Base-by-base conservation (phyloP, 2,888 invertebrate genomes). In the Vanessa cardui region DNA sequence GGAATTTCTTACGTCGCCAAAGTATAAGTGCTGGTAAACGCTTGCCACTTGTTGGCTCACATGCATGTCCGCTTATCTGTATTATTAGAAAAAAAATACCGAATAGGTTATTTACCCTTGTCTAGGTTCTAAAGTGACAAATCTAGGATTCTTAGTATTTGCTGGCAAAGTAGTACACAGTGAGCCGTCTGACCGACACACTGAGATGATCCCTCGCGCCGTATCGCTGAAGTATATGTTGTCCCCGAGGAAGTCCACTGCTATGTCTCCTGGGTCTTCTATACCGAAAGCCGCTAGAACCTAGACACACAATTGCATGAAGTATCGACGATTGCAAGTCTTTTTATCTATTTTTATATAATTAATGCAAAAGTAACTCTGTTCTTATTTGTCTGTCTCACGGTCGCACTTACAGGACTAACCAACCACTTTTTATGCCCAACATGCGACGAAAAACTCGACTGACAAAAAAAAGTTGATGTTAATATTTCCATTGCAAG, bases 141-240 rank as follows among this genome's bases (percentile, higher is more conserved):
- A 96, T 72, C 95, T 93, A 0, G 97, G 96, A 66, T 95, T 92
- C 6, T 94, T 93, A 63, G 94, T 90, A 50, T 94, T 86, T 1
- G 94, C 94, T 20, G 95, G 87, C 31, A 97, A 81, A 0, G 95
- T 93, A 0, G 95, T 91, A 74, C 97, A 97, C 46, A 93, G 89
- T 6, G 89, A 80, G 0, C 96, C 97, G 76, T 96, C 94, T n/a
- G 90, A 90, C 0, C 92, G 93, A 77, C 98, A 98, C 2, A 95
- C 97, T 0, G 95, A 96, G 71, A 98, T 96, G 77, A 95, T 94
- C 18, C 94, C 94, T 74, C 94, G 91, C 47, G 94, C 94, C 0
- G 95, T 94, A 81, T 98, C 98, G 2, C 96, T 96, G 82, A 97
- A 97, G 86, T 97, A 98, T 50, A 98, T 93, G 82, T 97, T 97